Percentiles rank a stretch among this genome's conserved stretches.
Evolutionary conservation across 2,113 vertebrate species (phyloP).

Genomic region (Cheilinus undulatus): DNA sequence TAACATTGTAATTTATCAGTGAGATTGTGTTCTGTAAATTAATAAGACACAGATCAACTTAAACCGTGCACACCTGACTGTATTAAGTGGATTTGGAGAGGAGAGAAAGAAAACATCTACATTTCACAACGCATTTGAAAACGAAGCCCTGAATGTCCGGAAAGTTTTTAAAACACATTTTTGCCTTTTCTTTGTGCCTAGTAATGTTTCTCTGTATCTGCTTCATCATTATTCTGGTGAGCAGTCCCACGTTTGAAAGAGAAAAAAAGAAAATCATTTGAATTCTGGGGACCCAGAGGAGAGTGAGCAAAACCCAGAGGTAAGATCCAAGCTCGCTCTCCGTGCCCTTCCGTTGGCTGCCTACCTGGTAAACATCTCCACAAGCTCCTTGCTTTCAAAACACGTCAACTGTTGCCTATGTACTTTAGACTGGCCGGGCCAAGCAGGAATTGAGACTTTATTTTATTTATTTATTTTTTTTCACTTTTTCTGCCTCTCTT

Average conservation of each 20-base stretch:
- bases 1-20: background rate
- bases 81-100: background rate
- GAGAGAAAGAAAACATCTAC: background rate
- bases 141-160: conserved; percentile 19
- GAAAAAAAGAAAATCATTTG: conserved; percentile 91
- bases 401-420: conserved; percentile 91
- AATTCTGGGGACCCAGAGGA: conserved; percentile 95
- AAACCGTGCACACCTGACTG: conserved; percentile 3
- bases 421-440: conserved; percentile 80
- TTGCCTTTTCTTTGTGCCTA: conserved; percentile 58
- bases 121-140: conserved; percentile 32
- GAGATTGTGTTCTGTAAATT: background rate
- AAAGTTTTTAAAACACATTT: conserved; percentile 55
- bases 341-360: conserved; percentile 94
- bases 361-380: conserved; percentile 98
- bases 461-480: conserved; percentile 65
- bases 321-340: conserved; percentile 94
- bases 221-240: conserved; percentile 94
- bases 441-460: conserved; percentile 94
- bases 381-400: conserved; percentile 95
- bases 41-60: background rate
- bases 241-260: conserved; percentile 87
- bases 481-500: conserved; percentile 58
- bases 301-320: conserved; percentile 93
- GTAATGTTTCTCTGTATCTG: conserved; percentile 78